Evolutionary conservation across 92 coral and sea anemone genomes (phyloP).

Genomic region (Actinostola sp.): DNA sequence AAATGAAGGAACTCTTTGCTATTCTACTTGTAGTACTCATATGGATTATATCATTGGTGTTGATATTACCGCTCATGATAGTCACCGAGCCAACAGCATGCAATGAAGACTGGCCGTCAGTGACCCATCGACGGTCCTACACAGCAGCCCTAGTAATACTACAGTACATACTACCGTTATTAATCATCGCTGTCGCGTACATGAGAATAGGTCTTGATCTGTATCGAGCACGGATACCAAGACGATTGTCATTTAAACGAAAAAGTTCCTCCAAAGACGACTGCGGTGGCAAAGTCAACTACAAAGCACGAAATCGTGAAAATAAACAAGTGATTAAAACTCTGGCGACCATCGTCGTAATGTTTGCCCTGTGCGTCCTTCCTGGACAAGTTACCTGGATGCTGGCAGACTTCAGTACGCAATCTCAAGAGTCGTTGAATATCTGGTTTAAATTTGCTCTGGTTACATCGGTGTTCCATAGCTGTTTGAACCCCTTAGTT

Average conservation of each 20-base stretch:
- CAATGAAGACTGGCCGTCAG: conserved; percentile 71
- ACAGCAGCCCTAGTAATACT: conserved; percentile 75
- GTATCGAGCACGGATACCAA: conserved; percentile 42
- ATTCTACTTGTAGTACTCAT: conserved; percentile 52
- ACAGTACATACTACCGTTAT: conserved; percentile 82
- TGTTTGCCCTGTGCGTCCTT: conserved; percentile 85
- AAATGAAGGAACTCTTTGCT: conserved; percentile 64
- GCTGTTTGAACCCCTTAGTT: conserved; percentile 86
- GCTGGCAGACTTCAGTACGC: conserved; percentile 74
- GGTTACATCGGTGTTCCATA: conserved; percentile 82
- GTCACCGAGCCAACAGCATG: conserved; percentile 61
- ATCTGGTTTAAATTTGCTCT: conserved; percentile 62
- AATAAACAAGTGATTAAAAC: conserved; percentile 87
- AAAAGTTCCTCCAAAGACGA: conserved; percentile 17
- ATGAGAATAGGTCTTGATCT: conserved; percentile 82
- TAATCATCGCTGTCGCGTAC: conserved; percentile 76
- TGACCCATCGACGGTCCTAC: conserved; percentile 61
- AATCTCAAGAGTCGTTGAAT: conserved; percentile 39
- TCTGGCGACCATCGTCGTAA: conserved; percentile 77
- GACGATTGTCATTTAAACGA: conserved; percentile 15
- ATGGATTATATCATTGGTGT: conserved; percentile 65
- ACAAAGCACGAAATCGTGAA: conserved; percentile 72
- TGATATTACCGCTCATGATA: conserved; percentile 68
- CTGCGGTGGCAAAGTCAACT: conserved; percentile 18
- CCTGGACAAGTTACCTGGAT: conserved; percentile 95